These are phyloP conservation scores for Alethe diademata DNA, from an alignment of 2,113 vertebrate genomes.

Conservation along the genomic window DNA sequence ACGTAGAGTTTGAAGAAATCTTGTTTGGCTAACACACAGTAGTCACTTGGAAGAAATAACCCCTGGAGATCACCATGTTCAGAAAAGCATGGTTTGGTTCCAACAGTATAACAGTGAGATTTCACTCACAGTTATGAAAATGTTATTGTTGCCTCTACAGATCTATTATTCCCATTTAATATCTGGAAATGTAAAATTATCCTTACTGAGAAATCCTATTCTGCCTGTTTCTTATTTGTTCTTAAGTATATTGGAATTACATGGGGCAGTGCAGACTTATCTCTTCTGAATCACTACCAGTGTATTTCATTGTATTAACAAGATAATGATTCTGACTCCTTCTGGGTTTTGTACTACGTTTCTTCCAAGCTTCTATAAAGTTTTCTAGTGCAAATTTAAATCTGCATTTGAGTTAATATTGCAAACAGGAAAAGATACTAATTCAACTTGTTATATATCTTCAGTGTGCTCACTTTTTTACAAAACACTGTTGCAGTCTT, in stretches of 20 bases:
- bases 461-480: not conserved
- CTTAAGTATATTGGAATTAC: not conserved
- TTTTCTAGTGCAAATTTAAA: not conserved
- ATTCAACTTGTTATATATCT: not conserved
- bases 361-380: not conserved
- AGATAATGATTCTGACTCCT: not conserved
- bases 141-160: not conserved
- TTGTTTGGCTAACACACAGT: conserved; percentile 7
- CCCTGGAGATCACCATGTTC: not conserved
- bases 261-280: not conserved
- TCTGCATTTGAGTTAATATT: not conserved
- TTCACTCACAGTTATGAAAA: conserved; percentile 21
- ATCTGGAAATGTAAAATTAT: not conserved
- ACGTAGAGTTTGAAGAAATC: not conserved
- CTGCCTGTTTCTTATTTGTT: not conserved
- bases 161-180: conserved; percentile 7
- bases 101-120: not conserved
- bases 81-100: not conserved
- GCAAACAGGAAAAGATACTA: not conserved
- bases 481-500: not conserved
- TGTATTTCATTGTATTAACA: not conserved
- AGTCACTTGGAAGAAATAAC: not conserved
- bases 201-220: not conserved
- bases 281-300: not conserved
- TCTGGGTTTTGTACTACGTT: not conserved